phyloP scores from a whole-genome alignment of 1,140 invertebrate genomes.

The Coelopa frigida region DNA sequence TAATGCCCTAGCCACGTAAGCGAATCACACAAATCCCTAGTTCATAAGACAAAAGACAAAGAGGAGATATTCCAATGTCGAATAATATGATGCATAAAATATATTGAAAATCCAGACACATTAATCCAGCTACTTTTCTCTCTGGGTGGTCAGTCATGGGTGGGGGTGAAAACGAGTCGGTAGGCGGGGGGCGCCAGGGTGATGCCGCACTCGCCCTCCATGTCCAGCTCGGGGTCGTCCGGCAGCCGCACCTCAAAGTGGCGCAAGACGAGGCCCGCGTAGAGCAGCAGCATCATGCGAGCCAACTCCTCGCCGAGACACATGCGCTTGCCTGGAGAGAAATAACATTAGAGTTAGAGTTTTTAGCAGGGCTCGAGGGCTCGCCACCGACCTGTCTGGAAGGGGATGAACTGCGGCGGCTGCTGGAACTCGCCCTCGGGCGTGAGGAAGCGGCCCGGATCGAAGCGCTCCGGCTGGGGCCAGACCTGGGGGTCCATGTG shows the following conservation, averaged over 20 bases:
- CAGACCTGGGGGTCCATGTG: conserved; percentile 70
- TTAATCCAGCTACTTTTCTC: too few species aligned
- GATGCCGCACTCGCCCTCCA: conserved; percentile 59
- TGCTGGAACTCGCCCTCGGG: conserved; percentile 56
- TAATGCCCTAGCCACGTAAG: too few species aligned
- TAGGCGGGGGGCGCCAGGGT: conserved; percentile 60
- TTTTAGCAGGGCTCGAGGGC: not conserved
- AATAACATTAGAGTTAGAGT: conserved; percentile 3
- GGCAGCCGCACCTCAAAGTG: conserved; percentile 50
- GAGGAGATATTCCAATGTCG: too few species aligned
- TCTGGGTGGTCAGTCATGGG: too few species aligned
- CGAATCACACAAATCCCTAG: too few species aligned
- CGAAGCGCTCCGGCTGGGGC: conserved; percentile 63
- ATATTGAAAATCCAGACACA: too few species aligned
- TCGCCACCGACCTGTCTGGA: conserved; percentile 60
- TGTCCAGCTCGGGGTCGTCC: not conserved
- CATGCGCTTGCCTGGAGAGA: conserved; percentile 65
- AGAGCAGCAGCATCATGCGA: conserved; percentile 63
- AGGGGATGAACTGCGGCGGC: conserved; percentile 70
- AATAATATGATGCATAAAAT: too few species aligned
- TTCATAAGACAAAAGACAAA: too few species aligned
- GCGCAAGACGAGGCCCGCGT: conserved; percentile 57
- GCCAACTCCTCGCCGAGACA: conserved; percentile 82
- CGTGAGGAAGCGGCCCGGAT: conserved; percentile 65
- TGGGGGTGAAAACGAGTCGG: conserved; percentile 16